Base-by-base conservation (phyloP, 2,797 vertebrate species). In the Aldrovandia affinis region DNA sequence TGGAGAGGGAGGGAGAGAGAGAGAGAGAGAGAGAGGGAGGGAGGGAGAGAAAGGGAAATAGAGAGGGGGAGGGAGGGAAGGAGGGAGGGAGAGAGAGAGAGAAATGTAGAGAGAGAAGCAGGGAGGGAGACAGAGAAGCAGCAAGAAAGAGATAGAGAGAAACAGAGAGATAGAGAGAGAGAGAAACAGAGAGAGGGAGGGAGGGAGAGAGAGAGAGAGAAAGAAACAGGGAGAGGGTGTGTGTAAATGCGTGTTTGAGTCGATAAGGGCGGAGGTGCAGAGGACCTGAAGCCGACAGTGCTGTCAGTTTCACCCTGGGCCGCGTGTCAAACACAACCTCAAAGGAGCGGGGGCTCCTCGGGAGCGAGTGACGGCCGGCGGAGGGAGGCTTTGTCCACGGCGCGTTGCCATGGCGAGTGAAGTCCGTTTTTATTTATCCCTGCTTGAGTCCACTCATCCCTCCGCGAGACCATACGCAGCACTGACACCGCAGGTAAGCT, bases 261-360 rank as follows among this genome's bases (percentile, higher is more conserved):
- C 85, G 88, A 90, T 84, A 78, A 84, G 86, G 86, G 86, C 70
- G 81, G 85, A 85, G 83, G 82, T 83, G 88, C 86, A 82, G 84
- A n/a, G 47, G 85, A 52, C 86, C 83, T 83, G 55, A 42, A 82
- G 88, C 86, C 90, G 90, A 89, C 88, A 90, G 85, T 54, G 85
- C 88, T 90, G 88, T 89, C 90, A 90, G 83, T 90, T 89, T 88
- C 80, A 86, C 82, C 83, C 84, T 82, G 75, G 81, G 83, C 83
- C 57, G 83, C 12, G 83, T 77, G 83, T 88, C 82, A 88, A 86
- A 88, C 70, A 36, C 68, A 57, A 39, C 85, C 65, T 59, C 82
- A 10, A 18, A 81, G 86, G 82, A 77, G 82, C 87, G 86, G 88
- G 75, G 63, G 47, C 84, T n/a, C n/a, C 84, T 86, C 47, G 61